Conservation (phyloP, 2,797 vertebrate genomes). For the Poeciliopsis presidionis region DNA sequence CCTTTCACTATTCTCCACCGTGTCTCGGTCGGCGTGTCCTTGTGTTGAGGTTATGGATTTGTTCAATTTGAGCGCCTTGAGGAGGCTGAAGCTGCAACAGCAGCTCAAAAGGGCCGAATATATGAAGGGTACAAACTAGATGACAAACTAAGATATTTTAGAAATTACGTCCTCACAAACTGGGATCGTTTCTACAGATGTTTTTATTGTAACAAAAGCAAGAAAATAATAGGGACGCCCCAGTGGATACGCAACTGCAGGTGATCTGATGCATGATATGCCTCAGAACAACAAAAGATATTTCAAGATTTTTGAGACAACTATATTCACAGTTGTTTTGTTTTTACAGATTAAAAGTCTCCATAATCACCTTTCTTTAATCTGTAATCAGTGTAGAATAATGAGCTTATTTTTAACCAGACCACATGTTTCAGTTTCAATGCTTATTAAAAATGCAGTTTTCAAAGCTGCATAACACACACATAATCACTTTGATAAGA, state of each 20-base stretch:
- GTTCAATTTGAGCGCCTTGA: constrained; percentile 89
- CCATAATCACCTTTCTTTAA: not conserved
- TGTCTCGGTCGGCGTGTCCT: constrained; percentile 77
- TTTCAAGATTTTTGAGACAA: not conserved
- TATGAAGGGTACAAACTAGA: constrained; percentile 93
- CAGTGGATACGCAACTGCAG: not conserved
- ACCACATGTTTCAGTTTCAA: not conserved
- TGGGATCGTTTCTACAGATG: not conserved
- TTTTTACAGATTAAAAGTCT: not conserved
- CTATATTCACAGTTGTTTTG: not conserved
- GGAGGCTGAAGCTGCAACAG: constrained; percentile 90
- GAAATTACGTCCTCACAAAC: not conserved
- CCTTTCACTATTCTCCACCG: not conserved
- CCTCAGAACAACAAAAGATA: not conserved
- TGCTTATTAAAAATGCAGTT: not conserved
- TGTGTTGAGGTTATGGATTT: constrained; percentile 91
- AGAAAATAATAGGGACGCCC: not conserved
- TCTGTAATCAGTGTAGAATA: not conserved
- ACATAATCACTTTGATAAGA: not conserved
- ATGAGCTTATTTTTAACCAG: not conserved
- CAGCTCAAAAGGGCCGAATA: constrained; percentile 88
- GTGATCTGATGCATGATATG: not conserved
- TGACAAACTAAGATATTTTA: constrained; percentile 60
- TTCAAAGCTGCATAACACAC: not conserved
- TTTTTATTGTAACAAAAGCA: not conserved